Base-by-base conservation (phyloP, 2,113 vertebrate species). In the Myodes glareolus region DNA sequence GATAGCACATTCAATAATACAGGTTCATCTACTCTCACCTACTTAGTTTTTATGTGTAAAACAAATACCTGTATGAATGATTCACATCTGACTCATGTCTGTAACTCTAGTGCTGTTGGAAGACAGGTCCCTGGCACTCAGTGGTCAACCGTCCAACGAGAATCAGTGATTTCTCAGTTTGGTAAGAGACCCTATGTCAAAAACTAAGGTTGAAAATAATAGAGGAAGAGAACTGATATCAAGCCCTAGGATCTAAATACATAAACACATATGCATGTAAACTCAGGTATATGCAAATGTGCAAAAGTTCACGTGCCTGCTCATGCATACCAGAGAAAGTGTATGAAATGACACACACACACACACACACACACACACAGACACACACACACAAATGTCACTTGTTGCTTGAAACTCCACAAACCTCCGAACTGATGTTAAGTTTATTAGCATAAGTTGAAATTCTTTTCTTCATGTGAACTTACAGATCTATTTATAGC, bases 401-500 rank as follows among this genome's bases (percentile, higher is more conserved):
- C 9, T 21, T 27, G 2, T 55, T 61, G 52, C n/a, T 80, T 76
- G 87, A 27, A 72, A 77, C 21, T 73, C 55, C 4, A 47, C n/a
- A 39, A 90, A 77, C 19, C 47, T 72, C 85, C 77, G 88, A 72
- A 61, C 63, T 78, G 80, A 58, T 80, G 65, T 81, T 73, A 65
- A 91, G 33, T 19, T 65, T 80, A 47, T 17, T 50, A 47, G 47
- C 45, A 2, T 88, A 61, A 80, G 5, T 36, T 72, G 3, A 95
- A 58, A 25, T 52, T 5, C 42, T 55, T 65, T 91, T 90, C 47
- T 96, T 94, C 16, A 29, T 92, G 80, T 85, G 70, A 94, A 88
- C 10, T 88, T 93, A 25, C 87, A 94, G 68, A 76, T 47, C 33
- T 3, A 58, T 80, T 88, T 50, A 21, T 47, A 50, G 16, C 68